Conservation (phyloP, 2,113 vertebrate genomes). For the Plecturocebus donacophilus region DNA sequence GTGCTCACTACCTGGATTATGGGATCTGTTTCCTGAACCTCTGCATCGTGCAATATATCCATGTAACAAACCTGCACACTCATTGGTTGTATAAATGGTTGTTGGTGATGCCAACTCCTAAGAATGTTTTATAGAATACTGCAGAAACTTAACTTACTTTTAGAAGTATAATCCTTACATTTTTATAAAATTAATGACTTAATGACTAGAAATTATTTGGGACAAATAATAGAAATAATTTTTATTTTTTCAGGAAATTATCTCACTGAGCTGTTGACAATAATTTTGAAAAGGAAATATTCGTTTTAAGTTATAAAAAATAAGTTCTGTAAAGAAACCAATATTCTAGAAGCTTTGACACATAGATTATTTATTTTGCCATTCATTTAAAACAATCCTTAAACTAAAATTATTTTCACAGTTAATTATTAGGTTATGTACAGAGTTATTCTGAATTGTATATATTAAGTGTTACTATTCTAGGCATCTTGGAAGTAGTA, state of each 20-base stretch:
- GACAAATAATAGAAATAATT: not conserved
- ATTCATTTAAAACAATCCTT: conserved; percentile 42
- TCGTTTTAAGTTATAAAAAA: not conserved
- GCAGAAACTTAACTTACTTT: not conserved
- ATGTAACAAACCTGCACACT: too few relatives aligned
- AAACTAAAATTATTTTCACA: conserved; percentile 36
- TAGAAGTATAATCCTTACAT: not conserved
- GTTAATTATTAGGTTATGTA: conserved; percentile 24
- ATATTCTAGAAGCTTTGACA: conserved; percentile 19
- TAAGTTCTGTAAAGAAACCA: not conserved
- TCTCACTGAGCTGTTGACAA: not conserved
- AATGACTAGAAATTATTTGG: not conserved
- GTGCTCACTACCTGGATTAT: not conserved
- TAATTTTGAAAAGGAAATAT: not conserved
- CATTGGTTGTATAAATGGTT: not conserved
- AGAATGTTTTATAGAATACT: not conserved
- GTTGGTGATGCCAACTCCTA: not conserved
- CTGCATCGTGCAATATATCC: too few relatives aligned
- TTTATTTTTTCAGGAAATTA: not conserved
- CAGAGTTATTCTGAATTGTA: not conserved
- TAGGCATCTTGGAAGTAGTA: not conserved
- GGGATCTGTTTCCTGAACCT: too few relatives aligned
- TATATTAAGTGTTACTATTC: conserved; percentile 13
- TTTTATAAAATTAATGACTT: conserved; percentile 31
- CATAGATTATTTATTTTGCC: conserved; percentile 31